These are phyloP conservation scores for Anhinga anhinga DNA, from an alignment of 2,113 vertebrate species.

Conservation along the genomic window DNA sequence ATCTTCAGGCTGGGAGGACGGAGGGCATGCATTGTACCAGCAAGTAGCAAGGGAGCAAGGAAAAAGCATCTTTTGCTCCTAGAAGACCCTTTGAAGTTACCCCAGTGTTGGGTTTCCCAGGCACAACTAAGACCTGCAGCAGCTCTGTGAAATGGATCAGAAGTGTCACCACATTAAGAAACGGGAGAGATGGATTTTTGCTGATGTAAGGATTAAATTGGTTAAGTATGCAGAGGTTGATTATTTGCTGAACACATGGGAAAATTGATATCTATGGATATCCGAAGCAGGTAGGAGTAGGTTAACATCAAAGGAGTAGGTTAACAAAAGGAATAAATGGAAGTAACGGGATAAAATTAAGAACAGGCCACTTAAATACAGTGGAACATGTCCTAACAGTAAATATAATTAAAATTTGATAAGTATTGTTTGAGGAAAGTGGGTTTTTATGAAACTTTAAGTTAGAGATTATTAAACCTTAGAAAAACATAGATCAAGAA, in stretches of 20 bases:
- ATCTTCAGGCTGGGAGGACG: background rate
- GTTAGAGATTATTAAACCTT: background rate
- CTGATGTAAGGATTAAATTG: background rate
- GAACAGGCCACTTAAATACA: background rate
- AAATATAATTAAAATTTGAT: background rate
- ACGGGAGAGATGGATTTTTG: background rate
- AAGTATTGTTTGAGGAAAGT: background rate
- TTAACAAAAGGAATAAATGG: background rate
- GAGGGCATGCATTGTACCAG: fast-evolving
- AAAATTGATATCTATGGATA: background rate
- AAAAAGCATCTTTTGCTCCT: background rate
- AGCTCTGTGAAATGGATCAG: background rate
- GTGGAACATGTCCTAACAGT: background rate
- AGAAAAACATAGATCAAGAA: background rate
- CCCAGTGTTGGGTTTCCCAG: background rate
- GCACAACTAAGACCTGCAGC: background rate
- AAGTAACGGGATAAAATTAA: background rate
- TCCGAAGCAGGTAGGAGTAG: background rate
- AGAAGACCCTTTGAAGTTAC: background rate
- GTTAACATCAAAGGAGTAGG: background rate
- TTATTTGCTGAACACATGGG: background rate
- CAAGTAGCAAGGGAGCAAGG: background rate
- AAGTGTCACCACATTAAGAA: background rate
- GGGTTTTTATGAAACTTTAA: background rate
- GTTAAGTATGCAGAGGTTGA: background rate